A percentile compares a stretch with the other conserved stretches of the same genome.
Conservation (phyloP, 2,797 vertebrate species). For the Psittacula derbiana region DNA sequence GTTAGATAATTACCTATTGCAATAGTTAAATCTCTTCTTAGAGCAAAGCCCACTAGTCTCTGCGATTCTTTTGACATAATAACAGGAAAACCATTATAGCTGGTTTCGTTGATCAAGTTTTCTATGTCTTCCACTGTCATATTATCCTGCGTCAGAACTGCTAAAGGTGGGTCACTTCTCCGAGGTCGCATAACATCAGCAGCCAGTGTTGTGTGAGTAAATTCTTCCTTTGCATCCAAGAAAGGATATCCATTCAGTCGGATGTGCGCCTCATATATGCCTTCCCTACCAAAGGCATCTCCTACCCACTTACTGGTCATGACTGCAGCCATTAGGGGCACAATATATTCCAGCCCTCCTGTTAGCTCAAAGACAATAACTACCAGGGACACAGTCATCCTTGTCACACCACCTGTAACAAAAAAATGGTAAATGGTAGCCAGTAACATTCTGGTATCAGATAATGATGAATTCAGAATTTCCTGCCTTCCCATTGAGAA, state of each 20-base stretch:
- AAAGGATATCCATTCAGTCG: conserved; percentile 98
- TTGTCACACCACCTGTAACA: conserved; percentile 92
- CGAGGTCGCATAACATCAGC: conserved; percentile 96
- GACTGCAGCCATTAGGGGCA: conserved; percentile 98
- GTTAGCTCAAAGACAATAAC: conserved; percentile 98
- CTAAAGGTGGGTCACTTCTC: conserved; percentile 88
- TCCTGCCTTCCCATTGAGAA: neutral
- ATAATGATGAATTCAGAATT: neutral
- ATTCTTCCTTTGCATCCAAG: conserved; percentile 97
- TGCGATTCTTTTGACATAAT: conserved; percentile 98
- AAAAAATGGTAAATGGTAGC: neutral
- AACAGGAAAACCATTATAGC: conserved; percentile 97
- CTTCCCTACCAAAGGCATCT: conserved; percentile 96
- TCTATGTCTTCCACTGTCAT: conserved; percentile 97
- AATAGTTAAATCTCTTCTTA: conserved; percentile 97
- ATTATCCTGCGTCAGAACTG: conserved; percentile 95
- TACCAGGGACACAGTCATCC: conserved; percentile 97
- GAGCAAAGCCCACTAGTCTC: conserved; percentile 94
- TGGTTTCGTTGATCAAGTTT: conserved; percentile 91
- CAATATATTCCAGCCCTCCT: conserved; percentile 96
- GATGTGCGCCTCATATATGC: conserved; percentile 98
- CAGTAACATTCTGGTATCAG: neutral
- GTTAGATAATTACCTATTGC: conserved; percentile 84
- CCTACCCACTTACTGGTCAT: conserved; percentile 99
- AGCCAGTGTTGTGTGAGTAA: conserved; percentile 94